These are phyloP conservation scores for Regulus satrapa DNA, from an alignment of 2,113 vertebrate genomes.

Conservation along the genomic window DNA sequence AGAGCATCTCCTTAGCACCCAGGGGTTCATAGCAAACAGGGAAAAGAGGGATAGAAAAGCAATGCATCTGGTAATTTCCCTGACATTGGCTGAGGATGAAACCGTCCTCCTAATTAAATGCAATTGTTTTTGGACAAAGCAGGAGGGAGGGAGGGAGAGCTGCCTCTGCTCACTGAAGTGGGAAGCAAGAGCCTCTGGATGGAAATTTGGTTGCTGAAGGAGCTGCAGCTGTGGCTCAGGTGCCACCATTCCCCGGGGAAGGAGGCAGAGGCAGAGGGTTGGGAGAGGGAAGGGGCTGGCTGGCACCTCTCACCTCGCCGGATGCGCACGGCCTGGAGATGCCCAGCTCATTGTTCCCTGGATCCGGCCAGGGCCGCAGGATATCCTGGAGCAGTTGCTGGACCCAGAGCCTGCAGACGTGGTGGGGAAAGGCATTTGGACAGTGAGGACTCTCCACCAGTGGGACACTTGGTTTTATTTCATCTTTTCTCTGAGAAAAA, in stretches of 20 bases:
- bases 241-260: accelerated
- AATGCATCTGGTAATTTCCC: not conserved
- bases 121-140: not conserved
- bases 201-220: not conserved
- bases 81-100: not conserved
- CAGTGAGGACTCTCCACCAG: not conserved
- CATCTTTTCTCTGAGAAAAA: not conserved
- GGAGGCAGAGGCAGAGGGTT: not conserved
- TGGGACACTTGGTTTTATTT: not conserved
- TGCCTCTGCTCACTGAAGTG: not conserved
- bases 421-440: not conserved
- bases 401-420: not conserved
- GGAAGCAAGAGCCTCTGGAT: not conserved
- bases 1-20: not conserved
- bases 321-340: not conserved
- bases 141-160: not conserved
- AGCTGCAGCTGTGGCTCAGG: not conserved
- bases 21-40: not conserved
- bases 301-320: not conserved
- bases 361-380: not conserved
- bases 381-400: not conserved
- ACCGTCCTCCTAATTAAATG: not conserved
- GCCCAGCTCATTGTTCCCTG: not conserved
- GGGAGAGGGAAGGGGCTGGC: not conserved
- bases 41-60: not conserved